These are phyloP conservation scores for Fragum fragum DNA, from an alignment of 2,888 invertebrate genomes.

Conservation along the genomic window DNA sequence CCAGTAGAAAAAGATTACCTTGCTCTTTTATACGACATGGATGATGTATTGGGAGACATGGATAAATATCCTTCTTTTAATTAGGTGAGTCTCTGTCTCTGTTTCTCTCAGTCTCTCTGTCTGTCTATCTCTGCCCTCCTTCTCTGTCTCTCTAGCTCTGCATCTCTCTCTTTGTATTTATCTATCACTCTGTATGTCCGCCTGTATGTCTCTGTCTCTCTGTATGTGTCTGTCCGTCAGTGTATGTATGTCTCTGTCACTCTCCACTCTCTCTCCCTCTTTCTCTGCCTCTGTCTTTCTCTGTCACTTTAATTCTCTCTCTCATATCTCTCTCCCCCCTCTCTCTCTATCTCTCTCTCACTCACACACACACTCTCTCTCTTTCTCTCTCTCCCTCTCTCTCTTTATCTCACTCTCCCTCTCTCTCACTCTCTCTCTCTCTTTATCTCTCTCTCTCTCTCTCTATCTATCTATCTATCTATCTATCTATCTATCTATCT, in stretches of 20 bases:
- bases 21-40: conserved; percentile 2
- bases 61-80: not conserved
- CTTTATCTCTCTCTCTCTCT: too few relatives aligned
- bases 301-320: not conserved
- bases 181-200: not conserved
- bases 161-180: too few relatives aligned
- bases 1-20: conserved; percentile 20
- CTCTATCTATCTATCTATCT: too few relatives aligned
- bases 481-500: too few relatives aligned
- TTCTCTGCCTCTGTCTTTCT: not conserved
- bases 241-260: not conserved
- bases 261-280: not conserved
- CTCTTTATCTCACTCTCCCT: not conserved
- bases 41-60: not conserved
- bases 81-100: conserved; percentile 7
- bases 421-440: too few relatives aligned
- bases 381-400: conserved; percentile 2
- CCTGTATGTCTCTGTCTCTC: conserved; percentile 3
- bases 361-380: too few relatives aligned
- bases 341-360: too few relatives aligned
- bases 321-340: conserved; percentile 1
- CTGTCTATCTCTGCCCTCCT: too few relatives aligned
- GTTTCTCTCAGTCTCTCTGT: too few relatives aligned
- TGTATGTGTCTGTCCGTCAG: not conserved
- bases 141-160: too few relatives aligned